Conservation (phyloP, 2,113 vertebrate genomes). For the Vulpes vulpes region DNA sequence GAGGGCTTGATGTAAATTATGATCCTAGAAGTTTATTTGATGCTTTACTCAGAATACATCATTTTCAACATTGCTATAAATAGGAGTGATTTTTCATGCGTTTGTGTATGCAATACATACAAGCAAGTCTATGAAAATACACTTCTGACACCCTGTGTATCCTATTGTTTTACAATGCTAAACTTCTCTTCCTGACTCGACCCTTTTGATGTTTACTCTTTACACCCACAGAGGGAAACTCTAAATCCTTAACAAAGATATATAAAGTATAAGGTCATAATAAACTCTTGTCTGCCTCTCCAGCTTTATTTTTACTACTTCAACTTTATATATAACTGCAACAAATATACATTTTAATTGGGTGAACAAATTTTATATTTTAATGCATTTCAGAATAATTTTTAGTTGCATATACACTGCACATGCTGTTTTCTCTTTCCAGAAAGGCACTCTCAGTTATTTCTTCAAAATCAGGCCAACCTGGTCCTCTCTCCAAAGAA, state of each 20-base stretch:
- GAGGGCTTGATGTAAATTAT: not conserved
- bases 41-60: conserved; percentile 21
- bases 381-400: not conserved
- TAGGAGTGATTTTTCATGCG: not conserved
- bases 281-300: not conserved
- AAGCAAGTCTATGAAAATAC: not conserved
- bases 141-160: not conserved
- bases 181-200: not conserved
- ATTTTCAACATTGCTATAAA: not conserved
- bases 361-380: not conserved
- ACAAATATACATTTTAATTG: not conserved
- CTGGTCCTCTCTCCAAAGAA: not conserved
- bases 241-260: not conserved
- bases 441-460: not conserved
- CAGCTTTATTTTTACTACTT: not conserved
- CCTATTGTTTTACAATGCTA: not conserved
- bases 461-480: not conserved
- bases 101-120: not conserved
- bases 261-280: not conserved
- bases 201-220: not conserved
- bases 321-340: not conserved
- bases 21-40: not conserved
- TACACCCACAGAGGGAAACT: not conserved
- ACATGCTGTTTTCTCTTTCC: not conserved
- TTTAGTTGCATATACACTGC: not conserved